phyloP scores from a whole-genome alignment of 2,888 invertebrate genomes.

The Linhomoeus sp. region DNA sequence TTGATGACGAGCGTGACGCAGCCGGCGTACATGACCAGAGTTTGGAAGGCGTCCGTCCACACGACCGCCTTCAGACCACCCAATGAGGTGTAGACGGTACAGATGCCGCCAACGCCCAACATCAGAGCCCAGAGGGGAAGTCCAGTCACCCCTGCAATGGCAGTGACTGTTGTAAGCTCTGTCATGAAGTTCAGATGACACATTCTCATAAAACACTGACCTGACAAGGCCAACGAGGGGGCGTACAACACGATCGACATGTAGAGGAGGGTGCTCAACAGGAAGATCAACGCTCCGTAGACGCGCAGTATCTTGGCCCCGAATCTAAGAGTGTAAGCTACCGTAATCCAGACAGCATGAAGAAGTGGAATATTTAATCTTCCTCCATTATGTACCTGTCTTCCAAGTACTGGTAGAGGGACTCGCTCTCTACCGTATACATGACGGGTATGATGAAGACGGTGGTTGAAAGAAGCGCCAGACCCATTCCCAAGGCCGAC shows the following conservation, averaged over 20 bases:
- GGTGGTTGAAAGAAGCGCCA: not conserved
- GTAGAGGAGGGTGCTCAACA: not conserved
- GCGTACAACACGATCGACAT: constrained; percentile 6
- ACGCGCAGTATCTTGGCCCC: too few species aligned
- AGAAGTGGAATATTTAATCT: not conserved
- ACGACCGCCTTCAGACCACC: constrained; percentile 59
- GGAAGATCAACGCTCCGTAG: too few species aligned
- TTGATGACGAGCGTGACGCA: constrained; percentile 5
- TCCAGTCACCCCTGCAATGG: not conserved
- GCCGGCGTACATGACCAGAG: constrained; percentile 6
- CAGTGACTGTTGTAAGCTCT: too few species aligned
- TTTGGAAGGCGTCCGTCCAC: constrained; percentile 66
- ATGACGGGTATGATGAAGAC: not conserved
- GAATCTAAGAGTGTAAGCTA: constrained; percentile 1
- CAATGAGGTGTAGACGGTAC: constrained; percentile 30
- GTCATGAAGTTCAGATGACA: too few species aligned
- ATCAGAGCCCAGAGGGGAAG: constrained; percentile 4
- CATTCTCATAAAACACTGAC: too few species aligned
- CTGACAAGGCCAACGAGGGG: constrained; percentile 1
- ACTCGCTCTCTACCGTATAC: not conserved
- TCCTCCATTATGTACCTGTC: not conserved
- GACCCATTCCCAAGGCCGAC: not conserved
- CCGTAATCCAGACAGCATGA: not conserved
- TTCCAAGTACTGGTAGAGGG: constrained; percentile 2
- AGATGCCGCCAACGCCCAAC: constrained; percentile 3